phyloP scores from a whole-genome alignment of 1,140 invertebrate species.

The Brachionus rubens region DNA sequence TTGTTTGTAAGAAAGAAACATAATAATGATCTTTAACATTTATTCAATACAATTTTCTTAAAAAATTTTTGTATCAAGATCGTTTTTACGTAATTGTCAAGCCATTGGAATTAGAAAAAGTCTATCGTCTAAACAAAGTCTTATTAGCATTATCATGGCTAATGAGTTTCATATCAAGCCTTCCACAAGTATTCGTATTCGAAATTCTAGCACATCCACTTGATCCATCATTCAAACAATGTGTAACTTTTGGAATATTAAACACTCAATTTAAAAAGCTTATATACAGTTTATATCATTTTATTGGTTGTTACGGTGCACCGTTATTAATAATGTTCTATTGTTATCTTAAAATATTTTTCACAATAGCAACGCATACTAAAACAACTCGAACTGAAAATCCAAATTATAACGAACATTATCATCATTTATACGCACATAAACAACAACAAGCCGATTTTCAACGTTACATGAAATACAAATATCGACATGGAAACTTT shows the following conservation, averaged over 20 bases:
- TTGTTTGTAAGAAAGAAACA: no score
- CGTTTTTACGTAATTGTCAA: slow-evolving; percentile 78
- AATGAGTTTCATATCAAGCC: slow-evolving; percentile 37
- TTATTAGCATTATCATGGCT: slow-evolving; percentile 14
- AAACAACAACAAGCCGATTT: background rate
- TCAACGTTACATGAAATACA: background rate
- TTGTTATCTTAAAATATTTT: slow-evolving; percentile 45
- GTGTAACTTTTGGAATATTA: slow-evolving; percentile 33
- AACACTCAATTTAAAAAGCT: slow-evolving; percentile 40
- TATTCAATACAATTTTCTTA: no score
- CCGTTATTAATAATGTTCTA: slow-evolving; percentile 37
- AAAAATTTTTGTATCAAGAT: slow-evolving; percentile 7
- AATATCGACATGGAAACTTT: background rate
- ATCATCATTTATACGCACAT: background rate
- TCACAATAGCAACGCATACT: slow-evolving; percentile 20
- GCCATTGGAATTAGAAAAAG: slow-evolving; percentile 70
- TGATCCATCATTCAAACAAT: slow-evolving; percentile 39
- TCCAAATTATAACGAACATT: background rate
- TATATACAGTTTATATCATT: slow-evolving; percentile 30
- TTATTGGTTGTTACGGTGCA: slow-evolving; percentile 45
- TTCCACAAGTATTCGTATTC: slow-evolving; percentile 38
- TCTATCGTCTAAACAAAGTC: slow-evolving; percentile 69
- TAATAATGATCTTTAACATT: no score
- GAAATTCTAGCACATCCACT: slow-evolving; percentile 33
- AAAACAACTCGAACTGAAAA: background rate